phyloP scores from a whole-genome alignment of 2,113 vertebrate species.

The Mormyrus lacerda region DNA sequence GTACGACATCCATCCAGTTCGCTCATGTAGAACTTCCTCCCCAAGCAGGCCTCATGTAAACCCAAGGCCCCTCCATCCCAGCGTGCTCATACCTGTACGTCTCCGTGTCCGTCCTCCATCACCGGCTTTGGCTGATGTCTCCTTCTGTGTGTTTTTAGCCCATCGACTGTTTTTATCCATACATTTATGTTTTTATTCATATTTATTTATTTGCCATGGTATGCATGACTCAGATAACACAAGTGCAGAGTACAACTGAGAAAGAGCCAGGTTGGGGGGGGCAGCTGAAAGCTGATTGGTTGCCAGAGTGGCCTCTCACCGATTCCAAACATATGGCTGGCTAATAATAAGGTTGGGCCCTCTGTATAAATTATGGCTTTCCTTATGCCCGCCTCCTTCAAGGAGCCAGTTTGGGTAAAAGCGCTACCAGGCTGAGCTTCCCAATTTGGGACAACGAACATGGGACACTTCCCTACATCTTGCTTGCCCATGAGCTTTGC shows the following conservation, averaged over 20 bases:
- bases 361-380: neutral
- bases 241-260: neutral
- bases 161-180: neutral
- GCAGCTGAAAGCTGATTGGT: neutral
- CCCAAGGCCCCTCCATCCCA: neutral
- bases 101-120: neutral
- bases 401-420: neutral
- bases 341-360: neutral
- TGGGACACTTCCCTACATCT: neutral
- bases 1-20: neutral
- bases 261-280: neutral
- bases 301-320: neutral
- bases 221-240: neutral
- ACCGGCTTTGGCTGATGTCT: neutral
- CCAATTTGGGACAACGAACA: too few species aligned
- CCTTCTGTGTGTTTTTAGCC: neutral
- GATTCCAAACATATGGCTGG: neutral
- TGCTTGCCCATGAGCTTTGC: neutral
- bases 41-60: neutral
- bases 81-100: neutral
- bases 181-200: neutral
- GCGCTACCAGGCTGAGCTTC: neutral
- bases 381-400: neutral
- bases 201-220: neutral
- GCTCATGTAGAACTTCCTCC: neutral